Evolutionary conservation across 2,113 vertebrate genomes (phyloP).

Genomic region (Lichenostomus cassidix): DNA sequence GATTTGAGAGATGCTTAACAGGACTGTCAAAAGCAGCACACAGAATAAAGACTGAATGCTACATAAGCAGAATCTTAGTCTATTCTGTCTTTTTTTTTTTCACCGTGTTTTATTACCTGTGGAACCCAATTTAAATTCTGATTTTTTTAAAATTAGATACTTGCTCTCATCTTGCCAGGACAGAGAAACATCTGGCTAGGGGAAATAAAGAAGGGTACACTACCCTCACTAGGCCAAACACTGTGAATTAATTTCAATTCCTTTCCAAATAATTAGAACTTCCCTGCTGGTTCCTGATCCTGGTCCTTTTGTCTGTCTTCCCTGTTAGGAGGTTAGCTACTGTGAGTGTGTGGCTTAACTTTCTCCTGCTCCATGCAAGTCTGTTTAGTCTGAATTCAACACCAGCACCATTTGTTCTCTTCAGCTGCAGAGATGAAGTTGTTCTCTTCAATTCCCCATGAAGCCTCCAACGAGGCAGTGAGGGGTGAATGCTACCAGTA

Average conservation of each 20-base stretch:
- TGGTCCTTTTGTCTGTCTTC: background rate
- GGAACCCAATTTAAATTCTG: background rate
- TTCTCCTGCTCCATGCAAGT: background rate
- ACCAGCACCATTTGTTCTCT: background rate
- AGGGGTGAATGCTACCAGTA: background rate
- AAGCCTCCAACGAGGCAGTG: background rate
- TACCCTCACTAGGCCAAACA: rapidly evolving
- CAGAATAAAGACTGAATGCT: background rate
- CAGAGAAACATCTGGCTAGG: background rate
- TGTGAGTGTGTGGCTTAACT: background rate
- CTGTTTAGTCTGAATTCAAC: background rate
- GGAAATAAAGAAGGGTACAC: rapidly evolving
- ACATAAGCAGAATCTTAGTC: background rate
- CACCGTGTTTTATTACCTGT: background rate
- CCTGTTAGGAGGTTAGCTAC: background rate
- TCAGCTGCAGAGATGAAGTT: background rate
- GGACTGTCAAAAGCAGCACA: background rate
- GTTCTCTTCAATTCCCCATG: background rate
- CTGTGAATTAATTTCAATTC: rapidly evolving
- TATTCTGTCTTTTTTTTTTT: background rate
- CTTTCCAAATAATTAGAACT: background rate
- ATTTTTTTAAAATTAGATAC: background rate
- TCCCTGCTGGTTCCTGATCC: background rate
- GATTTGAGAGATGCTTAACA: background rate
- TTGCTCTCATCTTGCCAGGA: background rate